phyloP scores from a whole-genome alignment of 2,888 invertebrate species.

The Nasonovia ribisnigri region DNA sequence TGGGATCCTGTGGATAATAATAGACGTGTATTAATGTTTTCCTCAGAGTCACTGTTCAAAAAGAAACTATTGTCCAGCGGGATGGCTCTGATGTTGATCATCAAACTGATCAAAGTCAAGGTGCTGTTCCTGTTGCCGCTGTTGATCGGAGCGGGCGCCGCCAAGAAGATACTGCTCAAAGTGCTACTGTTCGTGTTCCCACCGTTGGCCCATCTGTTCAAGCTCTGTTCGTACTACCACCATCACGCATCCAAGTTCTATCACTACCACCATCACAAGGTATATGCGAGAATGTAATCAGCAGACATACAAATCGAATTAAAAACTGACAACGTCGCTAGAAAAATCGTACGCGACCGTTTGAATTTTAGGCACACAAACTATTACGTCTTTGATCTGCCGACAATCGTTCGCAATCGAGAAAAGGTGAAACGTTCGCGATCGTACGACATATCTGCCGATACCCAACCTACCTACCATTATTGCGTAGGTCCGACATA shows the following conservation, averaged over 20 bases:
- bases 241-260: conserved; percentile 82
- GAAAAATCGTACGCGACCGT: no score
- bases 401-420: no score
- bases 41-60: conserved; percentile 82
- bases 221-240: conserved; percentile 86
- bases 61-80: conserved; percentile 82
- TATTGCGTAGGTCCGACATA: neutral
- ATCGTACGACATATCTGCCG: no score
- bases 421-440: no score
- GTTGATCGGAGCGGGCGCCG: conserved; percentile 83
- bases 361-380: no score
- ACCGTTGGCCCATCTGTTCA: conserved; percentile 85
- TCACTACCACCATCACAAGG: conserved; percentile 80
- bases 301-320: neutral
- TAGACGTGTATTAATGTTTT: neutral
- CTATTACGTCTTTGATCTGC: no score
- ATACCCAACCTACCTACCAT: no score
- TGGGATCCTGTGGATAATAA: neutral
- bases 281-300: conserved; percentile 60
- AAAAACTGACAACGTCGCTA: no score
- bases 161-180: conserved; percentile 86
- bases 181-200: conserved; percentile 86
- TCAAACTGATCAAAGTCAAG: conserved; percentile 85
- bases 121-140: conserved; percentile 84
- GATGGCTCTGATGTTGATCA: conserved; percentile 81